These are phyloP conservation scores for Pseudomyrmex sp. DNA, from an alignment of 1,140 invertebrate species.

Conservation along the genomic window DNA sequence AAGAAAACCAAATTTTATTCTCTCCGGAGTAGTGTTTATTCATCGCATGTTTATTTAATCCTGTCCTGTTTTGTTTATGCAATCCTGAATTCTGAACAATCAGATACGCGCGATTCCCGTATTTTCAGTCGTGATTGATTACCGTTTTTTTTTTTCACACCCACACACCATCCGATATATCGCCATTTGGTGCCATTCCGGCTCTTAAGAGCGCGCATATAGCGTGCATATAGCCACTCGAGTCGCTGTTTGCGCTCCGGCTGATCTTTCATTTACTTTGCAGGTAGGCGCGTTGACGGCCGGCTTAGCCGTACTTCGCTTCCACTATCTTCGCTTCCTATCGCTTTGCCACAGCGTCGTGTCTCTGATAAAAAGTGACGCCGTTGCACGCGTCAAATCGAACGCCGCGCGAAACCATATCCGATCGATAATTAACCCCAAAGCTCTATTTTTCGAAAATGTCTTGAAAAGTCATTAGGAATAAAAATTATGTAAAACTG, in stretches of 20 bases:
- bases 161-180: conserved; percentile 15
- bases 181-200: conserved; percentile 21
- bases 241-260: conserved; percentile 49
- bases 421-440: background rate
- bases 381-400: background rate
- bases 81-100: too few species aligned
- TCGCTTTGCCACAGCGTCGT: too few species aligned
- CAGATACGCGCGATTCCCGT: too few species aligned
- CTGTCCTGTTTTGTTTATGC: too few species aligned
- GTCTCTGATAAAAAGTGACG: conserved; percentile 30
- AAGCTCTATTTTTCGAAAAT: background rate
- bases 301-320: conserved; percentile 9
- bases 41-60: too few species aligned
- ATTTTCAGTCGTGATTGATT: background rate
- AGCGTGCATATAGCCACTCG: conserved; percentile 59
- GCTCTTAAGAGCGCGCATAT: conserved; percentile 56
- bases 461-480: too few species aligned
- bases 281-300: background rate
- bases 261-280: conserved; percentile 58
- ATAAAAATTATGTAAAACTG: too few species aligned
- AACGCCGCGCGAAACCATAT: background rate
- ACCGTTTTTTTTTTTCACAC: conserved; percentile 29
- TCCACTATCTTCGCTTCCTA: conserved; percentile 34
- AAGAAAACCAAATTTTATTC: background rate
- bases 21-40: background rate